A percentile compares a stretch with the other conserved stretches of the same genome.
These are phyloP conservation scores for Drosophila melanocephala DNA, from an alignment of 2,888 invertebrate species.

Conservation along the genomic window DNA sequence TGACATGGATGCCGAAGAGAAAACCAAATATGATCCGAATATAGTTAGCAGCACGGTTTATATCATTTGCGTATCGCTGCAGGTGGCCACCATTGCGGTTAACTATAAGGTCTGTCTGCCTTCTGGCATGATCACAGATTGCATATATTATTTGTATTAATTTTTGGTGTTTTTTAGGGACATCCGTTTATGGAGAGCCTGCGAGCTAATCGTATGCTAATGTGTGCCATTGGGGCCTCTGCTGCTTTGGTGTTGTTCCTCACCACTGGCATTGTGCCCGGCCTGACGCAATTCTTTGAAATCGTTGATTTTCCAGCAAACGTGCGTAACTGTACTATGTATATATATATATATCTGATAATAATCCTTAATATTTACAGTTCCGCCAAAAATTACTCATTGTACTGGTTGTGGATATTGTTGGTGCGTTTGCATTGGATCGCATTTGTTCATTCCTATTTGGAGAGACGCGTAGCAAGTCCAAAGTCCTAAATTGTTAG, in stretches of 20 bases:
- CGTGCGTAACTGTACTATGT: constrained; percentile 87
- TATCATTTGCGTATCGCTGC: constrained; percentile 98
- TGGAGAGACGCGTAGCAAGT: constrained; percentile 90
- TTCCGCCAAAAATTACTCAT: constrained; percentile 94
- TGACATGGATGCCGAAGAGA: constrained; percentile 88
- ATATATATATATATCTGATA: neutral
- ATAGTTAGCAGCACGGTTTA: constrained; percentile 99
- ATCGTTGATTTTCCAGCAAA: constrained; percentile 97
- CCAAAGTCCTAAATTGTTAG: constrained; percentile 74
- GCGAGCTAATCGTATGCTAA: constrained; percentile 94
- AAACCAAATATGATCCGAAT: constrained; percentile 96
- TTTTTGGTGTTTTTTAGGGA: constrained; percentile 88
- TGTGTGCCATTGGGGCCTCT: constrained; percentile 95
- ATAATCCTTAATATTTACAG: constrained; percentile 86
- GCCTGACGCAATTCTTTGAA: constrained; percentile 95
- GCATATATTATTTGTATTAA: neutral
- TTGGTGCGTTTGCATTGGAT: constrained; percentile 94
- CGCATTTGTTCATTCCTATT: constrained; percentile 93
- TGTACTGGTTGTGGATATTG: constrained; percentile 94
- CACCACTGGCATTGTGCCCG: constrained; percentile 93
- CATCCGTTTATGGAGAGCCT: constrained; percentile 99
- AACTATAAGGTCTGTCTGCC: constrained; percentile 94
- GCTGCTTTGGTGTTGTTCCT: constrained; percentile 93
- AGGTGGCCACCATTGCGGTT: constrained; percentile 99
- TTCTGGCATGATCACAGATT: neutral